Conservation (phyloP, 1,140 invertebrate genomes). For the Ostrea denselamellosa region DNA sequence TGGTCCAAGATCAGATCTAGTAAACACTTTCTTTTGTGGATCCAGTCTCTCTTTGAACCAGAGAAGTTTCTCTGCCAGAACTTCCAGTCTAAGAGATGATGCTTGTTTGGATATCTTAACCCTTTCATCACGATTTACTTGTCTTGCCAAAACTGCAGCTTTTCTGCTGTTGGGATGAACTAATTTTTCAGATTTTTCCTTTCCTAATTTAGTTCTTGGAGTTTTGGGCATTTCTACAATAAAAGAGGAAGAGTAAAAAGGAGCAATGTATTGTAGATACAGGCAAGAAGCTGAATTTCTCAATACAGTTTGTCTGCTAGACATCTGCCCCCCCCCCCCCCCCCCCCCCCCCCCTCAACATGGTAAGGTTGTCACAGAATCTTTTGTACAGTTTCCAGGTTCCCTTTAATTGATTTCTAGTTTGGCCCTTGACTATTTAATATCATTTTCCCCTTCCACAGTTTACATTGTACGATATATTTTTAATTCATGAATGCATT, state of each 20-base stretch:
- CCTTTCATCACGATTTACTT: constrained; percentile 59
- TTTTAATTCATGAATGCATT: too few species aligned
- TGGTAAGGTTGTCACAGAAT: too few species aligned
- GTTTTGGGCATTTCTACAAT: constrained; percentile 68
- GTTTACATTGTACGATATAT: too few species aligned
- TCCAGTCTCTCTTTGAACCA: constrained; percentile 68
- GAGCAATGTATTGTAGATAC: too few species aligned
- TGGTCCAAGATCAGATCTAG: constrained; percentile 64
- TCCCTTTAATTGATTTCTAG: too few species aligned
- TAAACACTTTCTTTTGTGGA: constrained; percentile 61
- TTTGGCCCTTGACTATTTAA: too few species aligned
- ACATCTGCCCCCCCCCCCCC: too few species aligned
- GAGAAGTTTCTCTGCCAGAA: constrained; percentile 66
- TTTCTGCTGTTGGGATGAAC: constrained; percentile 74
- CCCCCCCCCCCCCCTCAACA: too few species aligned
- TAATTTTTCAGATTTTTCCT: constrained; percentile 60
- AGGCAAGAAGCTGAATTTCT: too few species aligned
- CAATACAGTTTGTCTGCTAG: too few species aligned
- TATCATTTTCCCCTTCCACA: too few species aligned
- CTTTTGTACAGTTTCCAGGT: too few species aligned
- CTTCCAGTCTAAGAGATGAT: constrained; percentile 63
- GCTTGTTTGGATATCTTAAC: constrained; percentile 58
- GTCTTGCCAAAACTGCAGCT: constrained; percentile 63
- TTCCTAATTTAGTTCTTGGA: constrained; percentile 63
- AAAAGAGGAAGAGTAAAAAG: not conserved